Evolutionary conservation across 2,797 vertebrate species (phyloP).

Genomic region (Acanthurus lineatus): DNA sequence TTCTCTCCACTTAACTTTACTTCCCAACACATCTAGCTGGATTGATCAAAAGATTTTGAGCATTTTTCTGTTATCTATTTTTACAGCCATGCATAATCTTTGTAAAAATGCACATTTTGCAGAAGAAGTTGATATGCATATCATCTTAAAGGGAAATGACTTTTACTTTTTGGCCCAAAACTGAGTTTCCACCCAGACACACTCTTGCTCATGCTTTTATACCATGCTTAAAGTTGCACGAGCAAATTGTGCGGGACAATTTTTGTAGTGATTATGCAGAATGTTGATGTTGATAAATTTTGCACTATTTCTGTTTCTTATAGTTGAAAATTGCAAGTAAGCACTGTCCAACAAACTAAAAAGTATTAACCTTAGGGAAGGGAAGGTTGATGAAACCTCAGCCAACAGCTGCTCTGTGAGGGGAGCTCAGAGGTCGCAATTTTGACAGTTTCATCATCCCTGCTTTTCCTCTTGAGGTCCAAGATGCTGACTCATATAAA

Average conservation of each 20-base stretch:
- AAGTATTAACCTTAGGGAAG: too few species aligned
- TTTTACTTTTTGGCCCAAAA: not conserved
- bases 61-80: slow-evolving; percentile 37
- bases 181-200: not conserved
- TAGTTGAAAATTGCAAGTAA: too few species aligned
- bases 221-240: not conserved
- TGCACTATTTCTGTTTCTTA: too few species aligned
- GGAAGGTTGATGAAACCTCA: too few species aligned
- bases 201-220: not conserved
- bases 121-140: slow-evolving; percentile 28
- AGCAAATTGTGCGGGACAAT: not conserved
- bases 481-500: too few species aligned
- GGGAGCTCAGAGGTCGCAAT: too few species aligned
- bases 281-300: too few species aligned
- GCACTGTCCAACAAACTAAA: too few species aligned
- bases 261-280: not conserved
- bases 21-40: not conserved
- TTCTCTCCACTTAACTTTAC: not conserved
- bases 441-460: too few species aligned
- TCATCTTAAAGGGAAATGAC: slow-evolving; percentile 23
- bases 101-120: slow-evolving; percentile 24
- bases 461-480: too few species aligned
- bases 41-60: slow-evolving; percentile 33
- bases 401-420: too few species aligned
- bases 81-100: slow-evolving; percentile 44